phyloP scores from a whole-genome alignment of 1,140 invertebrate species.

The Bombus sylvicola region DNA sequence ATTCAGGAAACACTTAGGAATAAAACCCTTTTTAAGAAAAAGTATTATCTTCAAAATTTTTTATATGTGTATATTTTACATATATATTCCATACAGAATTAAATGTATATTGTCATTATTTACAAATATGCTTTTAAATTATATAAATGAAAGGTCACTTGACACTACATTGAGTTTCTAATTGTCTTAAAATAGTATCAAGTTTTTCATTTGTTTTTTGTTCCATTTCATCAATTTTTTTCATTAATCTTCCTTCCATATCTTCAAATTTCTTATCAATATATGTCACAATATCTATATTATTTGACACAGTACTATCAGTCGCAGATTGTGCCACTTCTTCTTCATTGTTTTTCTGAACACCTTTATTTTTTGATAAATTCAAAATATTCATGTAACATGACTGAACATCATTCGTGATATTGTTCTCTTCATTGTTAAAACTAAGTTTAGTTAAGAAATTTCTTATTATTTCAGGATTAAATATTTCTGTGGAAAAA shows the following conservation, averaged over 20 bases:
- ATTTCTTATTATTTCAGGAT: constrained; percentile 72
- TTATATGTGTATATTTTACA: not conserved
- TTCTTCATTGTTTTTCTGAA: constrained; percentile 28
- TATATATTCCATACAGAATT: constrained; percentile 9
- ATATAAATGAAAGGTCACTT: constrained; percentile 28
- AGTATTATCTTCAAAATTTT: constrained; percentile 30
- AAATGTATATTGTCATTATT: constrained; percentile 28
- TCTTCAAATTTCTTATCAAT: constrained; percentile 77
- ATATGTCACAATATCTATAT: constrained; percentile 62
- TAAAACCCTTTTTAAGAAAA: not conserved
- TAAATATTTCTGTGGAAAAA: constrained; percentile 57
- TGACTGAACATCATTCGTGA: constrained; percentile 50
- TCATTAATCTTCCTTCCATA: constrained; percentile 75
- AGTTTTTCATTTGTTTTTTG: constrained; percentile 73
- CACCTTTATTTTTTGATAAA: constrained; percentile 36
- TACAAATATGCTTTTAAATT: constrained; percentile 15
- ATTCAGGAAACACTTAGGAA: not conserved
- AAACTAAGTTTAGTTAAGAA: constrained; percentile 66
- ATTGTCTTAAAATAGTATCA: constrained; percentile 70
- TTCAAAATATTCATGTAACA: constrained; percentile 48
- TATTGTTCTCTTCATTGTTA: constrained; percentile 53
- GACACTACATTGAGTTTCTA: constrained; percentile 43
- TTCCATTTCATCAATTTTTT: constrained; percentile 74
- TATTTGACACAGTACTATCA: constrained; percentile 21
- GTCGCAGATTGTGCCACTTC: constrained; percentile 25